Conservation (phyloP, 2,113 vertebrate genomes). For the Trochalopteron elliotii region DNA sequence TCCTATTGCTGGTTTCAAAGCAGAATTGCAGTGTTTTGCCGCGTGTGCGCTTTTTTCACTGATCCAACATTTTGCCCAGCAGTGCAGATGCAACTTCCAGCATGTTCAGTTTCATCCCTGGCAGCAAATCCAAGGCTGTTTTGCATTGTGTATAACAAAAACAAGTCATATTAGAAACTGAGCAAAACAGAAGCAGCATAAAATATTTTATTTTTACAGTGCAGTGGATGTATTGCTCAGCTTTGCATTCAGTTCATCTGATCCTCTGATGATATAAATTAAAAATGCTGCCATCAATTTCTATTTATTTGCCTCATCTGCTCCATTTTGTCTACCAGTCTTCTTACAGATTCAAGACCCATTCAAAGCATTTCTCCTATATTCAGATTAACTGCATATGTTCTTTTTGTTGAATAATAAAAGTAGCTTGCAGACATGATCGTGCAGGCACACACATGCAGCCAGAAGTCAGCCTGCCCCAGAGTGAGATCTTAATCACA, state of each 20-base stretch:
- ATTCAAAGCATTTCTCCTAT: neutral
- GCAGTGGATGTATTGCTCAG: neutral
- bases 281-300: neutral
- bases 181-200: neutral
- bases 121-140: neutral
- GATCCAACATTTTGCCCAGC: neutral
- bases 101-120: neutral
- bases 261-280: neutral
- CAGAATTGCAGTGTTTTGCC: neutral
- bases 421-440: neutral
- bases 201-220: neutral
- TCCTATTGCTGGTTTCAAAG: neutral
- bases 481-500: constrained; percentile 33
- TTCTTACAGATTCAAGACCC: neutral
- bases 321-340: neutral
- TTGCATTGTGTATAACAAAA: neutral
- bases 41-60: neutral
- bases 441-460: neutral
- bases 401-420: neutral
- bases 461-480: constrained; percentile 49
- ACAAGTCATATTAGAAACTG: neutral
- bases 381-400: neutral
- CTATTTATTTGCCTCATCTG: neutral
- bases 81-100: neutral
- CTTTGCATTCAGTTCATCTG: neutral